Conservation (phyloP, 2,113 vertebrate genomes). For the Scalopus aquaticus region DNA sequence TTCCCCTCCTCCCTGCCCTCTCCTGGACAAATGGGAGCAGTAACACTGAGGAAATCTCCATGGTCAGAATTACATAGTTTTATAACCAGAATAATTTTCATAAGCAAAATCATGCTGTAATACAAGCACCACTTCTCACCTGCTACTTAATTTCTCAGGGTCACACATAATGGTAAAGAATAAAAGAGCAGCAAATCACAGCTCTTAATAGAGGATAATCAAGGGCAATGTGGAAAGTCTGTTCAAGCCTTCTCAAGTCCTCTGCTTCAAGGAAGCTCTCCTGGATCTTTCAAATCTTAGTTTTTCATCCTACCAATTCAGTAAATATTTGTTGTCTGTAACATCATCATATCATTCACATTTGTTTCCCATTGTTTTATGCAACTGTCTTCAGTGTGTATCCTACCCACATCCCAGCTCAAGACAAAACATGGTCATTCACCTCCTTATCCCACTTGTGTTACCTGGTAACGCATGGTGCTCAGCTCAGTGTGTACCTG, state of each 20-base stretch:
- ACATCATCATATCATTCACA: neutral
- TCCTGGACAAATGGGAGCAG: neutral
- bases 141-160: neutral
- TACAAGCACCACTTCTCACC: neutral
- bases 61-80: neutral
- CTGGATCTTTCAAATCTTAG: neutral
- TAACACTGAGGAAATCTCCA: neutral
- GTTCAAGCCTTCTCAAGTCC: neutral
- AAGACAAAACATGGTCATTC: neutral
- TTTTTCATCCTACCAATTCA: neutral
- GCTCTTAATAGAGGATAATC: neutral
- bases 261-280: neutral
- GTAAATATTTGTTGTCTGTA: neutral
- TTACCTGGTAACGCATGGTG: neutral
- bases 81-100: neutral
- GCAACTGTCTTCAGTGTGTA: too few species aligned
- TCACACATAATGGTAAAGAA: neutral
- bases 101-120: neutral
- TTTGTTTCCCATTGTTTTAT: neutral
- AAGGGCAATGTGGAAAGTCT: neutral
- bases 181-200: neutral
- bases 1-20: neutral
- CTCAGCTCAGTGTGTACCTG: neutral
- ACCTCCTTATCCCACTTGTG: neutral
- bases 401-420: neutral